These are phyloP conservation scores for Nomada fucata DNA, from an alignment of 2,888 invertebrate genomes.

Conservation along the genomic window DNA sequence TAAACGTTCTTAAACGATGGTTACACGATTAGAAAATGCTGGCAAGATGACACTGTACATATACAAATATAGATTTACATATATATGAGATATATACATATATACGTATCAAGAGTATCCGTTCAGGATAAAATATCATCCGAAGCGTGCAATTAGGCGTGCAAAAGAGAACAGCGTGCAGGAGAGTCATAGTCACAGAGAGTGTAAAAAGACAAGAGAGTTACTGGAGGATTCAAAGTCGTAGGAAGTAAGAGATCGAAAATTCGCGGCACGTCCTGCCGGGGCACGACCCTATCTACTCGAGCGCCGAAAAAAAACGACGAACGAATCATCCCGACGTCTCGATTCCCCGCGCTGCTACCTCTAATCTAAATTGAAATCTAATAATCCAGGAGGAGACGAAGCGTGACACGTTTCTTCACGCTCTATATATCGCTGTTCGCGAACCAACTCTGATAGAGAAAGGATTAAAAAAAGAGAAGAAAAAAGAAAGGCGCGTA, in stretches of 20 bases:
- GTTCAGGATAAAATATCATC: constrained; percentile 67
- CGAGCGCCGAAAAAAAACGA: too few relatives aligned
- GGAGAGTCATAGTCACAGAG: constrained; percentile 23
- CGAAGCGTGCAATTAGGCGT: constrained; percentile 82
- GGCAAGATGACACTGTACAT: constrained; percentile 57
- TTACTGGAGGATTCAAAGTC: constrained; percentile 45
- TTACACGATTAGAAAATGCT: constrained; percentile 48
- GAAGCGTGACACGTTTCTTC: constrained; percentile 35
- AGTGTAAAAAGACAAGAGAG: constrained; percentile 46
- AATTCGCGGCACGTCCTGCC: constrained; percentile 51
- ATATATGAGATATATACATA: constrained; percentile 43
- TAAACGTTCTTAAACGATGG: constrained; percentile 56
- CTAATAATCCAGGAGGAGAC: constrained; percentile 48
- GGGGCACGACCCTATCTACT: not conserved
- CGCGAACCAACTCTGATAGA: not conserved
- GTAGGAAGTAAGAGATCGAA: constrained; percentile 60
- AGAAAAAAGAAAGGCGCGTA: not conserved
- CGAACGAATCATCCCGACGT: constrained; percentile 25
- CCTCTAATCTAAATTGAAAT: constrained; percentile 57
- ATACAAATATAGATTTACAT: constrained; percentile 43
- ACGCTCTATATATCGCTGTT: constrained; percentile 6
- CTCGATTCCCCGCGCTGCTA: constrained; percentile 11
- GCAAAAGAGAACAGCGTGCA: constrained; percentile 81
- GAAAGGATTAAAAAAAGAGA: not conserved
- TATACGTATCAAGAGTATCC: constrained; percentile 64